Base-by-base conservation (phyloP, 37 sponge, comb jelly and placozoan species). In the Chondrosia reniformis region DNA sequence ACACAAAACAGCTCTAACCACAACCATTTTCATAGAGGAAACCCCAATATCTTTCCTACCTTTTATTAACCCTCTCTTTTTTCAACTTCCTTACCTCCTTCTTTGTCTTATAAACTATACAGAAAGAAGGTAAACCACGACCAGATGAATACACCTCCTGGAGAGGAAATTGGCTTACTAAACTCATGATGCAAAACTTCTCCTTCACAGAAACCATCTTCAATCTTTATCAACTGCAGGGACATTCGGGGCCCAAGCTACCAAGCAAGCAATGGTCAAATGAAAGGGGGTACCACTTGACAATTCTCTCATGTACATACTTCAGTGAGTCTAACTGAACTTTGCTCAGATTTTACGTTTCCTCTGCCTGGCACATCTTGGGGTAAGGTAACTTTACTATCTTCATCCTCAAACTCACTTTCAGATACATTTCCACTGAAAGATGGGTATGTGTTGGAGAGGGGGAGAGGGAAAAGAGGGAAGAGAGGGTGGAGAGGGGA, bases 201-300 rank as follows among this genome's bases (percentile, higher is more conserved):
- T 44, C 95, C 95, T 27, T 56, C 79, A 75, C 95, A 94, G 15
- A 94, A 32, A 6, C 89, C 95, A 27, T 72, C 71, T 52, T 94
- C 95, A 5, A 94, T 69, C 67, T 91, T 90, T 55, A 94, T 77
- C 67, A 94, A 85, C 32, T 87, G 75, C 44, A 94, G 74, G 7
- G 84, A 69, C 83, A 94, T 55, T 38, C 95, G 55, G 21, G 95
- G 95, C 6, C 95, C 95, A 39, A 94, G 79, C 95, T 94, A 77
- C 15, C 37, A 42, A 30, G 45, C 5, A 13, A 39, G 22, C 31
- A 67, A 67, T 40, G 34, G 42, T 6, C 19, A 67, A 8, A 34
- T 49, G 52, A 19, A 15, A 19, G 52, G 10, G 52, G 10, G 15
- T 49, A 49, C 52, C 10, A 19, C 52, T 15, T 49, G 52, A 49